Conservation (phyloP, 2,113 vertebrate species). For the Mus pahari region DNA sequence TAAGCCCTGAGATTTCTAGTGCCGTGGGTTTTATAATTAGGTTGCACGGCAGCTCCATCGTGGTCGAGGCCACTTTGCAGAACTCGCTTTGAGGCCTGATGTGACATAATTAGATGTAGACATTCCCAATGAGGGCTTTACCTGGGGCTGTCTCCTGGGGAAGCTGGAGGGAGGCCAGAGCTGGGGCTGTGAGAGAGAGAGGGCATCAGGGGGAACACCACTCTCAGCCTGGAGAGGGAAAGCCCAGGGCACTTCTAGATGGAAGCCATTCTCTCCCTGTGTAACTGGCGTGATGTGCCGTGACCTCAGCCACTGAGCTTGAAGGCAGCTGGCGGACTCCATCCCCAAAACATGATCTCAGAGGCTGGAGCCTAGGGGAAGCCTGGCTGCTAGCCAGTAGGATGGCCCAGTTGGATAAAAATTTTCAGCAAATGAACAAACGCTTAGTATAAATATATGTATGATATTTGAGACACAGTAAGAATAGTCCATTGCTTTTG, state of each 20-base stretch:
- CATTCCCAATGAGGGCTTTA: neutral
- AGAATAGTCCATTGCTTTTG: neutral
- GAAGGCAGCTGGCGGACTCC: neutral
- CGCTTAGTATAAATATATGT: neutral
- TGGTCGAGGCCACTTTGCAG: neutral
- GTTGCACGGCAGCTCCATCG: neutral
- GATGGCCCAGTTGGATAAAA: neutral
- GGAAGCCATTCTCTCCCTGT: neutral
- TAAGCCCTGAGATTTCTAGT: neutral
- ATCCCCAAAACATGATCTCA: neutral
- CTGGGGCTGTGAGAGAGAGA: too few relatives aligned
- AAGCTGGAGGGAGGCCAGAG: neutral
- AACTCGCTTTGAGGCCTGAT: neutral
- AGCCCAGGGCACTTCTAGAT: neutral
- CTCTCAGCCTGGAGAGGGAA: neutral
- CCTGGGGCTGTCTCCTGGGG: too few relatives aligned
- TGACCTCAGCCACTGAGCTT: neutral
- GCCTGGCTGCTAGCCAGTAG: neutral
- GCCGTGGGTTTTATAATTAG: conserved; percentile 42
- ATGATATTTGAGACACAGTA: neutral
- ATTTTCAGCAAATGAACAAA: neutral
- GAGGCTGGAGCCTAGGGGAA: neutral
- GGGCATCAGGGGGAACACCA: too few relatives aligned
- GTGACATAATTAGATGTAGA: neutral
- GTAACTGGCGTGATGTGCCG: neutral